phyloP scores from a whole-genome alignment of 2,113 vertebrate species.

The Odocoileus hemionus region DNA sequence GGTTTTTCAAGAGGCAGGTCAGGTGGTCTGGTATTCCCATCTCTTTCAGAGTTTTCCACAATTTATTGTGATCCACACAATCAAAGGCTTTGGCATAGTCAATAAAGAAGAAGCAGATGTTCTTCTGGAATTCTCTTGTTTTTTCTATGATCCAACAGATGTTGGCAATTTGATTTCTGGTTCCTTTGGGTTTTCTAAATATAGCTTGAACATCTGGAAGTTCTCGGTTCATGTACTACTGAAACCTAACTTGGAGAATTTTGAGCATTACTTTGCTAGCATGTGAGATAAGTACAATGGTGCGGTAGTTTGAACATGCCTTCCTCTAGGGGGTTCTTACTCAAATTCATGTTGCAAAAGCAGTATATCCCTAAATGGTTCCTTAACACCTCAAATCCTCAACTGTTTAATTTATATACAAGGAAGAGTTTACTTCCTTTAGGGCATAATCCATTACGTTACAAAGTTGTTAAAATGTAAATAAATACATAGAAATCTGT shows the following conservation, averaged over 20 bases:
- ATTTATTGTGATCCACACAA: neutral
- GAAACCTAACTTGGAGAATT: neutral
- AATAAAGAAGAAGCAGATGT: neutral
- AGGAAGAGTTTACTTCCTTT: conserved; percentile 29
- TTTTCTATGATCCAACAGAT: neutral
- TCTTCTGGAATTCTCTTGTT: neutral
- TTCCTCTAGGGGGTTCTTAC: neutral
- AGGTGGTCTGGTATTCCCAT: neutral
- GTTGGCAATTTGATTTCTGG: neutral
- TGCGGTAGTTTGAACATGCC: neutral
- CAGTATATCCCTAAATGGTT: conserved; percentile 7
- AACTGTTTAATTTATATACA: conserved; percentile 30
- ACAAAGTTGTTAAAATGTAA: conserved; percentile 36
- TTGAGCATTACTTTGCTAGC: neutral
- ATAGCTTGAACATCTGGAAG: neutral
- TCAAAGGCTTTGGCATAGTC: neutral
- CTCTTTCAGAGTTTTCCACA: neutral
- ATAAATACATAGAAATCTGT: conserved; percentile 38
- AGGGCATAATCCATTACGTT: neutral
- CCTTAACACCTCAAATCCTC: neutral
- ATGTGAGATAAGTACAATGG: neutral
- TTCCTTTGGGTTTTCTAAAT: neutral
- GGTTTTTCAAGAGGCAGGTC: neutral
- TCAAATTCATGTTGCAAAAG: neutral
- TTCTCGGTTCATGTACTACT: neutral